A percentile compares a stretch with the other conserved stretches of the same genome.
Evolutionary conservation across 2,888 invertebrate species (phyloP).

Genomic region (Digitonthophagus gazella): DNA sequence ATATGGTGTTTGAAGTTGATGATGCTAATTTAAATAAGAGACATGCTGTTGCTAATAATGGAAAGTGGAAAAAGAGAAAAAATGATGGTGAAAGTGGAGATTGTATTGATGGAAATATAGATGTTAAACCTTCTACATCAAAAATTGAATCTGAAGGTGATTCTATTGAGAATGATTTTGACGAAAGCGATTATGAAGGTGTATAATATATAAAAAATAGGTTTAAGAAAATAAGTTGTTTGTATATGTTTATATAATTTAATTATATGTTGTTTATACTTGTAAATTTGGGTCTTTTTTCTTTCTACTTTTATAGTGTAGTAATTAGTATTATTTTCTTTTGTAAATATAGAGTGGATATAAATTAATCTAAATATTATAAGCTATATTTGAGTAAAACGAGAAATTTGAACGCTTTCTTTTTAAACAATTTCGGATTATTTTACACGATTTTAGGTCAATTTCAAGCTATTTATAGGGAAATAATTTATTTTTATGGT

Average conservation of each 20-base stretch:
- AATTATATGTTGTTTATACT: neutral
- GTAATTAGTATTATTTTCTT: too few relatives aligned
- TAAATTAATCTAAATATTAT: too few relatives aligned
- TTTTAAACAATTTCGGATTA: too few relatives aligned
- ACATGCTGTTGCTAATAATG: conserved; percentile 38
- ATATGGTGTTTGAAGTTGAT: conserved; percentile 42
- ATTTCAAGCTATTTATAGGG: too few relatives aligned
- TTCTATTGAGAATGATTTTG: conserved; percentile 5
- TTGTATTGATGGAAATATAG: conserved; percentile 14
- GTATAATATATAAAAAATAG: conserved; percentile 12
- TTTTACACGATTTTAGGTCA: too few relatives aligned
- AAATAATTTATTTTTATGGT: too few relatives aligned
- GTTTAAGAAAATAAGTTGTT: too few relatives aligned
- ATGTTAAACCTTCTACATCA: conserved; percentile 25
- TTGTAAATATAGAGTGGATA: too few relatives aligned
- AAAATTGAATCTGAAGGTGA: conserved; percentile 8
- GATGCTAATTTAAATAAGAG: conserved; percentile 35
- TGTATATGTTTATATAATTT: neutral
- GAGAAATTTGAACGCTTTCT: too few relatives aligned
- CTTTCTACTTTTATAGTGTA: too few relatives aligned
- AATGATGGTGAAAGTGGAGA: conserved; percentile 18
- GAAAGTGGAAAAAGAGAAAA: conserved; percentile 38
- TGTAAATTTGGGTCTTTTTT: too few relatives aligned
- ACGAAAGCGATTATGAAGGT: conserved; percentile 13
- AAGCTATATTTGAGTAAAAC: too few relatives aligned